Base-by-base conservation (phyloP, 2,888 invertebrate species). In the Cremastobaeus sp. region DNA sequence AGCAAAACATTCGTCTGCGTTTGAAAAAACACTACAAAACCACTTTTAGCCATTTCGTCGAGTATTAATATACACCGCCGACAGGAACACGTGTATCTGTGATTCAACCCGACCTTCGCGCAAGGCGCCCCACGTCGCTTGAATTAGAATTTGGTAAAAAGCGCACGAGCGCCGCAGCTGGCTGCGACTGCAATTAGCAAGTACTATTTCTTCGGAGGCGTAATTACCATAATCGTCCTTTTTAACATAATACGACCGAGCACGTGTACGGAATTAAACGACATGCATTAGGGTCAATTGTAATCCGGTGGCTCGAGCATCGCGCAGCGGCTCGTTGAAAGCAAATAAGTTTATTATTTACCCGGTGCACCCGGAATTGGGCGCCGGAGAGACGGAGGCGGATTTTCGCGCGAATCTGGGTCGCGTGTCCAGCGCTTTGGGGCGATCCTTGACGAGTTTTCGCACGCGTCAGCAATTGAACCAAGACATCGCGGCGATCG, bases 401-500 rank as follows among this genome's bases (percentile, higher is more conserved):
- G 43, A 47, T 47, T 47, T 35, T 35, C 25, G 48, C 6, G 17
- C 41, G 35, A 57, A 69, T 43, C 30, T 54, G 35, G 54, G 52
- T 69, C 68, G 50, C 28, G 41, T 30, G 55, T 37, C 32, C 47
- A 32, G 48, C n/a, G n/a, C n/a, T n/a, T n/a, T n/a, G n/a, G n/a
- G n/a, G n/a, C n/a, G n/a, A n/a, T n/a, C n/a, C n/a, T n/a, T n/a
- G n/a, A n/a, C n/a, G n/a, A n/a, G n/a, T n/a, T n/a, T 6, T n/a
- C 9, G 32, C 32, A 11, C n/a, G 32, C 32, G 25, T n/a, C n/a
- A n/a, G n/a, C n/a, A n/a, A n/a, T n/a, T n/a, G 20, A 62, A 54
- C 57, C 32, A 52, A 62, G 65, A 43, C 54, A 64, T 47, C 20
- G 68, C 48, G 45, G 55, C 39, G 57, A 62, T 71, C 62, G 59